Evolutionary conservation across 2,797 vertebrate genomes (phyloP).

Genomic region (Gymnothorax reevesii): DNA sequence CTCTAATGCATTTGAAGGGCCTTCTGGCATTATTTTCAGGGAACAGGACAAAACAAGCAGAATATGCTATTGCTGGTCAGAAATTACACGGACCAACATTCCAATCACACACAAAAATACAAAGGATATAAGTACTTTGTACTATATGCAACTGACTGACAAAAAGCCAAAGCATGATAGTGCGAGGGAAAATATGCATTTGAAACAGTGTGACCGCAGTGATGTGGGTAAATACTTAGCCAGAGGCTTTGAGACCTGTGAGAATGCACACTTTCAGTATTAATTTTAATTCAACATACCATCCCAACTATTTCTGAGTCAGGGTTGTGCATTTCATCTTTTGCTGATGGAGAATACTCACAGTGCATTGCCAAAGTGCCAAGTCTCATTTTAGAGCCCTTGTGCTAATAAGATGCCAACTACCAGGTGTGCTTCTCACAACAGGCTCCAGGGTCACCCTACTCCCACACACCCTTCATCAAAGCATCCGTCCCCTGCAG

Average conservation of each 20-base stretch:
- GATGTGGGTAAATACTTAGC: not conserved
- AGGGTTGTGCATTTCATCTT: too few species aligned
- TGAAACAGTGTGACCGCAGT: not conserved
- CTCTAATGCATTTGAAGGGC: conserved; percentile 21
- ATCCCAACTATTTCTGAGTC: too few species aligned
- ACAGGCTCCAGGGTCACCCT: not conserved
- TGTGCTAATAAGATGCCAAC: too few species aligned
- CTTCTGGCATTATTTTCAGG: not conserved
- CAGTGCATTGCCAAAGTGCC: too few species aligned
- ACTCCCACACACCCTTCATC: not conserved
- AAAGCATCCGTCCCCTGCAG: not conserved
- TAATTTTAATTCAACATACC: too few species aligned
- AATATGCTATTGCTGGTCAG: not conserved
- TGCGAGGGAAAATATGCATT: not conserved
- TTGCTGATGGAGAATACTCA: too few species aligned
- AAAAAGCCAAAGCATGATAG: not conserved
- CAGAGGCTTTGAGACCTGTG: not conserved
- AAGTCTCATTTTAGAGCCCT: too few species aligned
- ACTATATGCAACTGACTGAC: not conserved
- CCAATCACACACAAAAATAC: not conserved
- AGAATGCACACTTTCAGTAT: too few species aligned
- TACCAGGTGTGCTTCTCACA: not conserved
- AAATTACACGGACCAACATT: not conserved
- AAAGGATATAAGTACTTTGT: not conserved
- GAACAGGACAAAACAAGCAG: not conserved